Conservation (phyloP, 2,797 vertebrate species). For the Lacerta agilis region DNA sequence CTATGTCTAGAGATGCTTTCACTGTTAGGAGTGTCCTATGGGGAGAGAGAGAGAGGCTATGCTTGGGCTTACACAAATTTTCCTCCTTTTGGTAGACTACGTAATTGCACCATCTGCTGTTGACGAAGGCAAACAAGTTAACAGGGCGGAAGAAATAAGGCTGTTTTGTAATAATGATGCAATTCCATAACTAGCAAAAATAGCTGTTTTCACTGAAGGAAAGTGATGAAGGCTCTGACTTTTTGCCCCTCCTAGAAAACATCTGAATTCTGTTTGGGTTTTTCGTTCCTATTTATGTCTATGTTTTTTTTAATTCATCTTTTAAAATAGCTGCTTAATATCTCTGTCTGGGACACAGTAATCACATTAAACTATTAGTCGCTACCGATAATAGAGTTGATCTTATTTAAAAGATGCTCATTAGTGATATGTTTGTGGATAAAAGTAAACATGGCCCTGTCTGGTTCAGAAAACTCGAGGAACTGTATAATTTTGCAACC, state of each 20-base stretch:
- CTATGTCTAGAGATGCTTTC: constrained; percentile 22
- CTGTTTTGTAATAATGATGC: constrained; percentile 4
- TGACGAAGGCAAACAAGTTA: constrained; percentile 20
- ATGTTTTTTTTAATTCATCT: not conserved
- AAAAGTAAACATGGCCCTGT: not conserved
- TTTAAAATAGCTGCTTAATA: constrained; percentile 9
- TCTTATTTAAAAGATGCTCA: not conserved
- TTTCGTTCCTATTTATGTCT: not conserved
- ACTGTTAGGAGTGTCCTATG: not conserved
- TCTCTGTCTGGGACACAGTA: not conserved
- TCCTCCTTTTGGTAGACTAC: not conserved
- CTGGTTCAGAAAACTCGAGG: not conserved
- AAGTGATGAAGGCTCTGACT: fast-evolving
- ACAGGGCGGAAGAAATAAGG: not conserved
- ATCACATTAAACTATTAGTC: not conserved
- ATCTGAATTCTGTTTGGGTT: constrained; percentile 36
- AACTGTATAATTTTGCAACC: not conserved
- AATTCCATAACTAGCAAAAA: not conserved
- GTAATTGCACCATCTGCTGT: constrained; percentile 7
- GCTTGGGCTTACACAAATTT: not conserved
- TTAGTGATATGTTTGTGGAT: not conserved
- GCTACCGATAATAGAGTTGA: not conserved
- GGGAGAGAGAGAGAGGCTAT: not conserved
- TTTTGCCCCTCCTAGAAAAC: constrained; percentile 36
- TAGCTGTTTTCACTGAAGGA: constrained; percentile 6